Base-by-base conservation (phyloP, 2,113 vertebrate species). In the Microcebus jonahi region DNA sequence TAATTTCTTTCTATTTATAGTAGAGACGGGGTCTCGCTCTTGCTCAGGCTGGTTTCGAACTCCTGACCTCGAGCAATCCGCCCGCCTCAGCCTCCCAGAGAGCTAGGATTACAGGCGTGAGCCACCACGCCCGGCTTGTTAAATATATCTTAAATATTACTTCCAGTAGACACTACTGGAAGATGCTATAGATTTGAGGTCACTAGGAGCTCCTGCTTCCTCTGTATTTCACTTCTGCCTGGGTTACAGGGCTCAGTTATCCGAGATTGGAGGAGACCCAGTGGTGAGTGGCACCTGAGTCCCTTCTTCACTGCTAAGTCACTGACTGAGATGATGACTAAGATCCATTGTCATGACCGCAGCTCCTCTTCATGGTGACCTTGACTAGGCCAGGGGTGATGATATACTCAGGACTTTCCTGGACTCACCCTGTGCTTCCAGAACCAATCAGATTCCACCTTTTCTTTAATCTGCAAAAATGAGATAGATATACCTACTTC, bases 311-410 rank as follows among this genome's bases (percentile, higher is more conserved):
- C 1, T 42, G 34, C 42, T 94, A 9, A 14, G 61, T 31, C 57
- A 48, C 34, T 17, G 9, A 93, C 34, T 17, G 9, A 93, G 31
- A 7, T 61, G 12, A 27, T 50, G 25, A 25, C 5, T 20, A 53
- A 55, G 36, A 81, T 1, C 9, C 17, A 9, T 25, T 27, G 9
- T 15, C 50, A 63, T 0, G 1, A 3, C 6, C 11, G 21, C 1
- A 67, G 29, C 76, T 29, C 17, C 12, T 0, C 48, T 17, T 21
- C n/a, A 48, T 3, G 15, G 8, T 42, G 50, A 50, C 8, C 10
- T 21, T 70, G 18, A 8, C 36, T 13, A 84, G 42, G 1, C 6
- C 20, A 68, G 36, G 15, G 25, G 18, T 21, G 11, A 3, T 2
- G 4, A 45, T n/a, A 2, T 48, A 25, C 27, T 75, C 10, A 61